These are phyloP conservation scores for Cyprinodon tularosa DNA, from an alignment of 2,113 vertebrate genomes.

Conservation along the genomic window DNA sequence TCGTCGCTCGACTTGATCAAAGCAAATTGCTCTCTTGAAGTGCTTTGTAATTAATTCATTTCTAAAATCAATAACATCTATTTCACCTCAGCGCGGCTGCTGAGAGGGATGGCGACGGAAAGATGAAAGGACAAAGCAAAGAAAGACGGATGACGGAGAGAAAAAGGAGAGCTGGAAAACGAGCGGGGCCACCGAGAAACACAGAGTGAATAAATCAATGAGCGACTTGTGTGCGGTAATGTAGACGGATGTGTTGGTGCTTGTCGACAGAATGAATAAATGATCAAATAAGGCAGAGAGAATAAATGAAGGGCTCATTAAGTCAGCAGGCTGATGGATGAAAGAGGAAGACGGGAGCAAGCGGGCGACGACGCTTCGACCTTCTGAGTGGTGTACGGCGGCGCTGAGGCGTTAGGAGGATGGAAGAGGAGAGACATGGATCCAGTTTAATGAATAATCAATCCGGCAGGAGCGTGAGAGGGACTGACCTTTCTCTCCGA, in stretches of 20 bases:
- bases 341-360: constrained; percentile 15
- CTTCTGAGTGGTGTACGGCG: constrained; percentile 14
- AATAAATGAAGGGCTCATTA: constrained; percentile 44
- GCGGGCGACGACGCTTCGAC: constrained; percentile 17
- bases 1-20: constrained; percentile 62
- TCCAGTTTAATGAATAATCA: constrained; percentile 36
- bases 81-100: constrained; percentile 18
- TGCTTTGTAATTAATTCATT: constrained; percentile 69
- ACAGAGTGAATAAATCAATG: constrained; percentile 54
- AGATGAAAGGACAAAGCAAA: constrained; percentile 61
- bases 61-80: constrained; percentile 66
- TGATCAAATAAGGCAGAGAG: constrained; percentile 53
- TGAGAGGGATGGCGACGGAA: constrained; percentile 25
- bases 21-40: constrained; percentile 62
- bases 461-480: constrained; percentile 8
- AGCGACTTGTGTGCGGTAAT: constrained; percentile 46
- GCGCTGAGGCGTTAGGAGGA: constrained; percentile 6
- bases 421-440: constrained; percentile 17
- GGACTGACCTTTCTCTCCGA: constrained; percentile 87
- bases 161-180: constrained; percentile 5
- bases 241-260: constrained; percentile 50
- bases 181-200: constrained; percentile 14
- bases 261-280: constrained; percentile 36
- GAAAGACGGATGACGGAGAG: constrained; percentile 46
- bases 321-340: constrained; percentile 29